A percentile compares a stretch with the other conserved stretches of the same genome.
Evolutionary conservation across 64 coral and sea anemone genomes (phyloP).

Genomic region (Trachythela sp.): DNA sequence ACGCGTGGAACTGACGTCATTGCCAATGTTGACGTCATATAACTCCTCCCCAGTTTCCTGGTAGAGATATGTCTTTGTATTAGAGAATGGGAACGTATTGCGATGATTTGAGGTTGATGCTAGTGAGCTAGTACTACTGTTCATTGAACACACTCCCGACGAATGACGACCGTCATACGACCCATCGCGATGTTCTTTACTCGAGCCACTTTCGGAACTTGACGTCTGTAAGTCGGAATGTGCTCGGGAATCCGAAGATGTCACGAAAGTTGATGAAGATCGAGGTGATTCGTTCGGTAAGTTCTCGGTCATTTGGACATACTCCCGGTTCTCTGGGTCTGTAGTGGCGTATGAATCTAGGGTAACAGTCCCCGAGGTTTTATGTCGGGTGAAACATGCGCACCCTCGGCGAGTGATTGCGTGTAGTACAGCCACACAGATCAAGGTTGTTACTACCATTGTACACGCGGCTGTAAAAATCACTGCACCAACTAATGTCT

Average conservation of each 20-base stretch:
- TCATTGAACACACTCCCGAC: slow-evolving; percentile 16
- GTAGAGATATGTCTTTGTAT: background rate
- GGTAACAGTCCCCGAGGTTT: background rate
- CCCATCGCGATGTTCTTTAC: background rate
- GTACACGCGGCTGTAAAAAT: slow-evolving; percentile 5
- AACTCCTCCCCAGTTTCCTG: background rate
- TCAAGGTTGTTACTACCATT: background rate
- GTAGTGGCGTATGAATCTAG: background rate
- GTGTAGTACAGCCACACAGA: background rate
- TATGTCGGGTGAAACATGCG: background rate
- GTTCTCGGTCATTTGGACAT: background rate
- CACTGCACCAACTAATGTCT: background rate
- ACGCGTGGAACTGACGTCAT: background rate
- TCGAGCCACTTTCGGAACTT: background rate
- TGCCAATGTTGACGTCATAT: too few relatives aligned
- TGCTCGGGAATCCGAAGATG: background rate
- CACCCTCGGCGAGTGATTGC: background rate
- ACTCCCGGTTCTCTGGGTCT: background rate
- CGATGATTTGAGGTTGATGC: background rate
- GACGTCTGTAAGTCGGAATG: background rate
- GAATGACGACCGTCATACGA: background rate
- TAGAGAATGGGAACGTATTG: background rate
- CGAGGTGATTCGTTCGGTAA: background rate
- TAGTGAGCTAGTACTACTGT: background rate
- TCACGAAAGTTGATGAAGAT: background rate